phyloP scores from a whole-genome alignment of 2,797 vertebrate species.

The Catharus ustulatus region DNA sequence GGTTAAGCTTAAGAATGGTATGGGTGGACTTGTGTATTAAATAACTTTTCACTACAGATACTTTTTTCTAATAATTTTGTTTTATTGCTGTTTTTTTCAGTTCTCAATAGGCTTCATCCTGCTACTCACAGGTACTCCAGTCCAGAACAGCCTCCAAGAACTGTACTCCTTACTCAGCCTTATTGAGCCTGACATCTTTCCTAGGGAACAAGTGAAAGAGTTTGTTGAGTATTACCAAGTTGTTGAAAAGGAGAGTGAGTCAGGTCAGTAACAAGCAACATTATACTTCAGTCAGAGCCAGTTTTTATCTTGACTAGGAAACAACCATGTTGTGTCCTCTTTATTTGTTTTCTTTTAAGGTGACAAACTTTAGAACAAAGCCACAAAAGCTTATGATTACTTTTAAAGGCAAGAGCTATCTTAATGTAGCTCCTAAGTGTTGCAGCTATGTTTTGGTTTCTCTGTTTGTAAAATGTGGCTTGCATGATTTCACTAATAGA shows the following conservation, averaged over 20 bases:
- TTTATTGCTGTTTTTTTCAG: slow-evolving; percentile 70
- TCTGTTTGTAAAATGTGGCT: background rate
- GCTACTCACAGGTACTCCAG: slow-evolving; percentile 91
- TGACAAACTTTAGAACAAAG: background rate
- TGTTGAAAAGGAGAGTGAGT: slow-evolving; percentile 76
- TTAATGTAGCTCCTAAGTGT: background rate
- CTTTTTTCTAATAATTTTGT: background rate
- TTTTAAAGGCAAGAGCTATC: background rate
- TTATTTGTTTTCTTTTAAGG: background rate
- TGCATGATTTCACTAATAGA: background rate
- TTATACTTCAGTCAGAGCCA: background rate
- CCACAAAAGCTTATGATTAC: background rate
- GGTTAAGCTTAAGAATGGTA: background rate
- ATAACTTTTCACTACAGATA: background rate
- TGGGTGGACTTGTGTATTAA: background rate
- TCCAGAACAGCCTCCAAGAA: slow-evolving; percentile 93
- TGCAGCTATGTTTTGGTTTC: background rate
- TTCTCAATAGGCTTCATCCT: slow-evolving; percentile 86
- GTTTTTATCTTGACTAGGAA: background rate
- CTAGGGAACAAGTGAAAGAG: slow-evolving; percentile 72
- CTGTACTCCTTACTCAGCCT: slow-evolving; percentile 90
- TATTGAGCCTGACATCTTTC: slow-evolving; percentile 86
- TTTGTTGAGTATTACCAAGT: slow-evolving; percentile 81
- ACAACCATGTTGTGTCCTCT: background rate
- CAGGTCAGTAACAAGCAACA: slow-evolving; percentile 74